phyloP scores from a whole-genome alignment of 2,113 vertebrate genomes.

The Syngnathus scovelli region DNA sequence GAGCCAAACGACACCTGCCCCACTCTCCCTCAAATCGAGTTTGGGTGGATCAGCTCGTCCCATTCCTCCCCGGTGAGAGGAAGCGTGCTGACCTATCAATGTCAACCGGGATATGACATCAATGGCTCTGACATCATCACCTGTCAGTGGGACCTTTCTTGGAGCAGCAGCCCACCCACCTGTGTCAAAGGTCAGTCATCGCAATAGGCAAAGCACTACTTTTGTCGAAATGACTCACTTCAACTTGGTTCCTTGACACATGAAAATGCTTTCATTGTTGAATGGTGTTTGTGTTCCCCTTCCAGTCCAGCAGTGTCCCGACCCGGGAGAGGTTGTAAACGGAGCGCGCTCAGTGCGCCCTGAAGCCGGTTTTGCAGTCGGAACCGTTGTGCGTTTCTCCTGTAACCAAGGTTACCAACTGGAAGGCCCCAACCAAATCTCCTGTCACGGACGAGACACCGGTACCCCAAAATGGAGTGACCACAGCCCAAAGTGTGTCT shows the following conservation, averaged over 20 bases:
- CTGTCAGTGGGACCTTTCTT: conserved; percentile 90
- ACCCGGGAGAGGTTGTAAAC: conserved; percentile 85
- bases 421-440: conserved; percentile 81
- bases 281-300: too few species aligned
- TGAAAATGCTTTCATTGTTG: too few species aligned
- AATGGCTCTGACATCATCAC: conserved; percentile 88
- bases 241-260: too few species aligned
- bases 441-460: conserved; percentile 83
- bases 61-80: conserved; percentile 83
- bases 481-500: conserved; percentile 86
- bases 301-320: conserved; percentile 82
- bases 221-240: too few species aligned
- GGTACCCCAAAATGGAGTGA: conserved; percentile 90
- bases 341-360: conserved; percentile 81
- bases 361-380: conserved; percentile 79
- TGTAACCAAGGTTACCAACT: conserved; percentile 86
- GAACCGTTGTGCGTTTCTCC: conserved; percentile 83
- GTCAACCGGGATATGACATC: conserved; percentile 88
- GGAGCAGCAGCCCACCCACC: conserved; percentile 85
- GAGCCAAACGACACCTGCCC: conserved; percentile 90
- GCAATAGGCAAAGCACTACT: not conserved
- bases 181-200: conserved; percentile 75
- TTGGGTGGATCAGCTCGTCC: conserved; percentile 86
- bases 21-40: conserved; percentile 78
- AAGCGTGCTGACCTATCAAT: conserved; percentile 88